A percentile compares a stretch with the other conserved stretches of the same genome.
Evolutionary conservation across 2,113 vertebrate species (phyloP).

Genomic region (Pluvialis apricaria): DNA sequence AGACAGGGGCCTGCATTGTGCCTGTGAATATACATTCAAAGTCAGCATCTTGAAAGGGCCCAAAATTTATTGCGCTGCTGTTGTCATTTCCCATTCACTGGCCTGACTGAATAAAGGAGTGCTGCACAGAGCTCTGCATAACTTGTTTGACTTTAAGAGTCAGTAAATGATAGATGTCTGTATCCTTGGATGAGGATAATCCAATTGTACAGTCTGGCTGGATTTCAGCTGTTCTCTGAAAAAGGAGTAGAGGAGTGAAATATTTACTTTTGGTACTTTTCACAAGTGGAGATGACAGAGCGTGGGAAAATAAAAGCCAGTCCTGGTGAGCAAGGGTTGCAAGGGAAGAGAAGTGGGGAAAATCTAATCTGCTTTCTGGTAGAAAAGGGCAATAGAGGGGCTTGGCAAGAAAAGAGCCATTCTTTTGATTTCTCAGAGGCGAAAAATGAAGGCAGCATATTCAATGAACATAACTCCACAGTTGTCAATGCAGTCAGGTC

Average conservation of each 20-base stretch:
- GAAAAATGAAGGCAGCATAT: slow-evolving; percentile 38
- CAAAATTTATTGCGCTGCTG: background rate
- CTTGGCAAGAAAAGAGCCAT: slow-evolving; percentile 20
- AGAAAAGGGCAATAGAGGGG: background rate
- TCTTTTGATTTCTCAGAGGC: slow-evolving; percentile 26
- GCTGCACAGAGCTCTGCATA: slow-evolving; percentile 24
- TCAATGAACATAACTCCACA: slow-evolving; percentile 21
- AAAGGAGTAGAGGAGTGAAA: background rate
- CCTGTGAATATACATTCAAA: background rate
- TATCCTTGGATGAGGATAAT: slow-evolving; percentile 38
- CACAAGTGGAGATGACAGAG: slow-evolving; percentile 1
- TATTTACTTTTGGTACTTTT: slow-evolving; percentile 39
- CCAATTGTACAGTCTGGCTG: slow-evolving; percentile 27
- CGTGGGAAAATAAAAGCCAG: slow-evolving; percentile 33
- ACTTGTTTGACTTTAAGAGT: slow-evolving; percentile 25
- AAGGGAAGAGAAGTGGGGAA: background rate
- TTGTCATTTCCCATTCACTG: background rate
- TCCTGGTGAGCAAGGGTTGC: background rate
- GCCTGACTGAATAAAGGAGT: background rate
- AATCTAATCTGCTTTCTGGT: slow-evolving; percentile 1
- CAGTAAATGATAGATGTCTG: slow-evolving; percentile 46
- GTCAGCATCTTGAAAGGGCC: background rate
- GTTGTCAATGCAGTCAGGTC: slow-evolving; percentile 11
- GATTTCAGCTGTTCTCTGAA: background rate
- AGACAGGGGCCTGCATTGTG: background rate